These are phyloP conservation scores for Samia ricini DNA, from an alignment of 1,140 invertebrate genomes.

Conservation along the genomic window DNA sequence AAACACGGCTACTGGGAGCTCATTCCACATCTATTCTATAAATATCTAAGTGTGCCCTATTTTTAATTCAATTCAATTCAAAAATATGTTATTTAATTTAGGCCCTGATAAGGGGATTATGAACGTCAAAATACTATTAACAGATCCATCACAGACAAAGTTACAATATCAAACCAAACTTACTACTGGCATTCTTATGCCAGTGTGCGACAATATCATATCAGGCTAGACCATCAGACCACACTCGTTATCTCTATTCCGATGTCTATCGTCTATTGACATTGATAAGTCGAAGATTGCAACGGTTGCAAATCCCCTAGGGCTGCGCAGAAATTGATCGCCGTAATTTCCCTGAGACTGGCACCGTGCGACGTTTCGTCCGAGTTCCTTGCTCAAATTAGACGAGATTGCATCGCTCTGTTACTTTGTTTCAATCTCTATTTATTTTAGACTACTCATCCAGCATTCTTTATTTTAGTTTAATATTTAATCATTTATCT, in stretches of 20 bases:
- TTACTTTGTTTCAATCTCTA: background rate
- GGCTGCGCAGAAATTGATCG: conserved; percentile 60
- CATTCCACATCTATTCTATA: no score
- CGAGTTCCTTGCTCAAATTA: conserved; percentile 26
- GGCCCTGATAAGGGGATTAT: no score
- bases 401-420: conserved; percentile 3
- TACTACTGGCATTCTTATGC: background rate
- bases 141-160: background rate
- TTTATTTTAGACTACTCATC: background rate
- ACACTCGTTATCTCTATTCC: background rate
- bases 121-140: background rate
- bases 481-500: no score
- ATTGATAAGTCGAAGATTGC: conserved; percentile 70
- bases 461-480: no score
- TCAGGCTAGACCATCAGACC: background rate
- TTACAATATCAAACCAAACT: background rate
- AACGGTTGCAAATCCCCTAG: conserved; percentile 55
- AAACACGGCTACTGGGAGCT: no score
- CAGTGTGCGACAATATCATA: background rate
- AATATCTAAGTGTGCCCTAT: no score
- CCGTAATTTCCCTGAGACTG: conserved; percentile 50
- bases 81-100: no score
- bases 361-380: conserved; percentile 24
- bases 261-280: conserved; percentile 23
- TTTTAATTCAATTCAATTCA: no score